Evolutionary conservation across 1,140 invertebrate genomes (phyloP).

Genomic region (Polypedilum vanderplanki): DNA sequence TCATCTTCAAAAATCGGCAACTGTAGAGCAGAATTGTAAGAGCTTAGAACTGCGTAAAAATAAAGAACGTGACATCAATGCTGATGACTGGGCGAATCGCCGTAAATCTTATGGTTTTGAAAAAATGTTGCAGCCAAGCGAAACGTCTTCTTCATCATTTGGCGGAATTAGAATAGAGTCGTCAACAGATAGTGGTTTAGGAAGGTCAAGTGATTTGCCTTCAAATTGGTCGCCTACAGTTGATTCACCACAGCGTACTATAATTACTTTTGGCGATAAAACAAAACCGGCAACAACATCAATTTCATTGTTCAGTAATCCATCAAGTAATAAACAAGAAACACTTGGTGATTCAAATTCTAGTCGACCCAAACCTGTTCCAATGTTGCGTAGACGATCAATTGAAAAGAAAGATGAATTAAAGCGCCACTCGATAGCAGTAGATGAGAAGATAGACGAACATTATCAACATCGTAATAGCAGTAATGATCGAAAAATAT

Average conservation of each 20-base stretch:
- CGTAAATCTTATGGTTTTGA: constrained; percentile 69
- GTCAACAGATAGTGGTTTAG: constrained; percentile 64
- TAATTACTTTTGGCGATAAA: constrained; percentile 38
- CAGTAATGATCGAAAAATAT: constrained; percentile 32
- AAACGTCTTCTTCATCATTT: constrained; percentile 42
- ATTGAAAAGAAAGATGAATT: constrained; percentile 37
- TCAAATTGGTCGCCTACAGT: constrained; percentile 42
- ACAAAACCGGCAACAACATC: constrained; percentile 29
- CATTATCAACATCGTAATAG: constrained; percentile 35
- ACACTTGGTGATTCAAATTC: constrained; percentile 15
- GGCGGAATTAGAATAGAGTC: constrained; percentile 49
- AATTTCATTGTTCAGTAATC: constrained; percentile 26
- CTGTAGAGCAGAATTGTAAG: constrained; percentile 45
- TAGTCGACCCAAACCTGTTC: constrained; percentile 10
- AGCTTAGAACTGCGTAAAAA: constrained; percentile 49
- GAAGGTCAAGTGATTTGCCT: constrained; percentile 58
- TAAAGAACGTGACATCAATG: constrained; percentile 42
- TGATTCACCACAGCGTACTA: constrained; percentile 33
- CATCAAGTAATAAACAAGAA: constrained; percentile 16
- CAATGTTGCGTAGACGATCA: constrained; percentile 30
- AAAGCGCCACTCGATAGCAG: constrained; percentile 53
- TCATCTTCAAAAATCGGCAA: constrained; percentile 36
- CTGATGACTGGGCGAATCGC: constrained; percentile 58
- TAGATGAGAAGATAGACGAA: constrained; percentile 47
- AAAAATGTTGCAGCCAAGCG: constrained; percentile 49